Percentiles rank a stretch among this genome's conserved stretches.
These are phyloP conservation scores for Thripadectes ignobilis DNA, from an alignment of 2,797 vertebrate species.

Conservation along the genomic window DNA sequence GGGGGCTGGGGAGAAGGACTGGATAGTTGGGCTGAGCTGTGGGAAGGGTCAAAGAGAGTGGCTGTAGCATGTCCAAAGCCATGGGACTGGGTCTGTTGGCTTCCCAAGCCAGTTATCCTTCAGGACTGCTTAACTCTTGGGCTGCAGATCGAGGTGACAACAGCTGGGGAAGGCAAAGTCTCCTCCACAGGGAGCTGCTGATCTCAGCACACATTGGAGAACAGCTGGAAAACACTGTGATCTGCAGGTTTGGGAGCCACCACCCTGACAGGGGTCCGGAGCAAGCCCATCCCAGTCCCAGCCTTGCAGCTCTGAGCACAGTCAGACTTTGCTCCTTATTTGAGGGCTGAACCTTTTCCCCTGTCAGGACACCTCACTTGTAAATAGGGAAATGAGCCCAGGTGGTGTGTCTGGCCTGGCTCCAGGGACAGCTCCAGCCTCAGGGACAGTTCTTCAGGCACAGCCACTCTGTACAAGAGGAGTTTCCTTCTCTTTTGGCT, in stretches of 20 bases:
- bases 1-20: neutral
- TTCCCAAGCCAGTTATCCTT: accelerated
- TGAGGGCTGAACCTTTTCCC: neutral
- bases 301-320: neutral
- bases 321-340: neutral
- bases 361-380: neutral
- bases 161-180: neutral
- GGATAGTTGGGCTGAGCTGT: neutral
- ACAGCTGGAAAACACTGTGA: neutral
- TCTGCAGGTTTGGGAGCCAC: accelerated
- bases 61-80: neutral
- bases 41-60: neutral
- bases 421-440: neutral
- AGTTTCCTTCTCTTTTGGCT: neutral
- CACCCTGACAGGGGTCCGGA: accelerated
- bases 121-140: neutral
- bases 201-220: accelerated
- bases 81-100: neutral
- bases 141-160: neutral
- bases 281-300: accelerated
- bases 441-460: neutral
- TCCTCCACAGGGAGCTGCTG: neutral
- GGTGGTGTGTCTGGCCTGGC: neutral
- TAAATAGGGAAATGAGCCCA: neutral
- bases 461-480: neutral